Percentiles rank a stretch among this genome's conserved stretches.
phyloP scores from a whole-genome alignment of 2,113 vertebrate species.

The Dasyurus viverrinus region DNA sequence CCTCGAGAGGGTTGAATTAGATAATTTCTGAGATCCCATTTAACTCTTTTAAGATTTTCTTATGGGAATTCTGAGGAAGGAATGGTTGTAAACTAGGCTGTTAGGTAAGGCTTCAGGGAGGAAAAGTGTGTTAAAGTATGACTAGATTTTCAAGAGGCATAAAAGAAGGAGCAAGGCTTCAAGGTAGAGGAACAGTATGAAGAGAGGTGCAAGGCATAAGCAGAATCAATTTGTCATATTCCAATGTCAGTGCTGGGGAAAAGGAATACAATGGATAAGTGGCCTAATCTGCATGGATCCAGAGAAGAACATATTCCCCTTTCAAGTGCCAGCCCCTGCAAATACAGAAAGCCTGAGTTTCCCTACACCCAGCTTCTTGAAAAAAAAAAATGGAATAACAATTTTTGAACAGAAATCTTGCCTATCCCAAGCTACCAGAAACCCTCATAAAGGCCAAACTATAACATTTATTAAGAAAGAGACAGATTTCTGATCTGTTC shows the following conservation, averaged over 20 bases:
- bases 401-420: neutral
- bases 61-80: neutral
- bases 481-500: neutral
- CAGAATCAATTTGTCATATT: too few species aligned
- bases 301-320: neutral
- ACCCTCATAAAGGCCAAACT: neutral
- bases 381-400: neutral
- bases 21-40: neutral
- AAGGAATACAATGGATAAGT: neutral
- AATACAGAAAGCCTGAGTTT: neutral
- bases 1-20: neutral
- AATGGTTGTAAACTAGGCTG: neutral
- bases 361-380: neutral
- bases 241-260: too few species aligned
- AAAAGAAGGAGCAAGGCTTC: too few species aligned
- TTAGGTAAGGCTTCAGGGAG: neutral
- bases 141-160: neutral
- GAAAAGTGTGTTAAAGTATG: neutral
- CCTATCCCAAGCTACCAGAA: neutral
- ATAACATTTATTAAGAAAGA: neutral
- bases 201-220: too few species aligned
- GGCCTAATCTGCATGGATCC: neutral
- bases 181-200: too few species aligned
- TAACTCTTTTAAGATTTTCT: neutral
- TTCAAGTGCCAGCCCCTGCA: neutral